These are phyloP conservation scores for Nylanderia fulva DNA, from an alignment of 1,140 invertebrate species.

Conservation along the genomic window DNA sequence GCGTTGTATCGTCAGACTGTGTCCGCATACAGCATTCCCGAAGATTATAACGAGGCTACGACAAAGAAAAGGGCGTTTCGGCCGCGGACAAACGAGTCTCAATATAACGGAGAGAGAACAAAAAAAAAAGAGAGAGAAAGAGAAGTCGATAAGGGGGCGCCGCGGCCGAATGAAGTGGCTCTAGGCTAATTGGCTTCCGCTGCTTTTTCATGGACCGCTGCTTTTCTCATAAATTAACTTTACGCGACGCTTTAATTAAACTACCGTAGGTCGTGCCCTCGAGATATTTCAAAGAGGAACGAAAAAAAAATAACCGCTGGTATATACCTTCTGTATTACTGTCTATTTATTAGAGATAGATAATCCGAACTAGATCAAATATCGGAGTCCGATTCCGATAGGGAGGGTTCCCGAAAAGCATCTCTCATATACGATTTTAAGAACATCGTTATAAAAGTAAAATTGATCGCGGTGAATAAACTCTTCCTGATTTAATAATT, in stretches of 20 bases:
- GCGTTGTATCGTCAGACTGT: slow-evolving; percentile 31
- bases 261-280: slow-evolving; percentile 62
- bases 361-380: background rate
- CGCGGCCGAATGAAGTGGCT: slow-evolving; percentile 67
- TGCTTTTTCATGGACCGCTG: slow-evolving; percentile 71
- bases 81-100: slow-evolving; percentile 61
- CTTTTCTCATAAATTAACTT: slow-evolving; percentile 75
- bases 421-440: slow-evolving; percentile 3
- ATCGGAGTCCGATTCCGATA: background rate
- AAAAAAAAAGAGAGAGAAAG: slow-evolving; percentile 38
- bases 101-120: slow-evolving; percentile 28
- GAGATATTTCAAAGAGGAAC: slow-evolving; percentile 57
- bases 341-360: slow-evolving; percentile 55
- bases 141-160: slow-evolving; percentile 65
- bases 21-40: slow-evolving; percentile 57
- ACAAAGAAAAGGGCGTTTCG: slow-evolving; percentile 67
- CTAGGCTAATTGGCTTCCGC: slow-evolving; percentile 77
- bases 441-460: background rate
- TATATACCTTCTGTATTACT: slow-evolving; percentile 27
- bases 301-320: slow-evolving; percentile 17
- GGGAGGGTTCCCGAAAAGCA: background rate
- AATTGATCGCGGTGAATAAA: background rate
- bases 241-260: slow-evolving; percentile 75
- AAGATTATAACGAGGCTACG: slow-evolving; percentile 68
- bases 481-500: background rate